Percentiles rank a stretch among this genome's conserved stretches.
These are phyloP conservation scores for Drosophila testacea DNA, from an alignment of 2,888 invertebrate genomes.

Conservation along the genomic window DNA sequence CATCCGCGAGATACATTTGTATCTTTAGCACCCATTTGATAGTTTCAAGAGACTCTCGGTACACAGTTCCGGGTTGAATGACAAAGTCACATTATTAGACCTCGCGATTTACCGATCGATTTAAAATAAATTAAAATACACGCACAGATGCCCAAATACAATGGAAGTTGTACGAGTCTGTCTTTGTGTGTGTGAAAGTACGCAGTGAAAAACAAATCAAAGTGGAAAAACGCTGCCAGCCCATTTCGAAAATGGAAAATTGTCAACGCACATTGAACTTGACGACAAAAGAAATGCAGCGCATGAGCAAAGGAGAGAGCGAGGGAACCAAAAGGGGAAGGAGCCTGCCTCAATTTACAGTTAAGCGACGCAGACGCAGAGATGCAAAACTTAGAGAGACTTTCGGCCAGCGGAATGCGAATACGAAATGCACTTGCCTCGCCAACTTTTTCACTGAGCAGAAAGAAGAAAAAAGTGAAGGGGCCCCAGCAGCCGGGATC, in stretches of 20 bases:
- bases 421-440: conserved; percentile 75
- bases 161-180: conserved; percentile 33
- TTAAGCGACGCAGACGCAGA: conserved; percentile 61
- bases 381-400: conserved; percentile 77
- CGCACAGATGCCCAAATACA: conserved; percentile 74
- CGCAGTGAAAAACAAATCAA: conserved; percentile 50
- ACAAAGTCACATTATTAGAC: conserved; percentile 32
- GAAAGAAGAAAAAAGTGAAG: conserved; percentile 68
- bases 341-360: conserved; percentile 74
- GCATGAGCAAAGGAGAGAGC: background rate
- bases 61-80: conserved; percentile 76
- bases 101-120: conserved; percentile 58
- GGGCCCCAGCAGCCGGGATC: conserved; percentile 61
- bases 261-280: conserved; percentile 82
- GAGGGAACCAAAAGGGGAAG: conserved; percentile 1
- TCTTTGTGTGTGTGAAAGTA: conserved; percentile 58
- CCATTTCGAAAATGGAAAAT: conserved; percentile 76
- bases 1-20: conserved; percentile 18
- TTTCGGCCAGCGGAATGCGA: conserved; percentile 77
- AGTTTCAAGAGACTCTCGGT: conserved; percentile 30
- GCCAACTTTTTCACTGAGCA: conserved; percentile 68
- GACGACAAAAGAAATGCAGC: conserved; percentile 68
- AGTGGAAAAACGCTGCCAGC: conserved; percentile 61
- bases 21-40: conserved; percentile 34
- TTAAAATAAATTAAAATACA: conserved; percentile 77